Evolutionary conservation across 35 echinoderm and acorn worm species (phyloP).

Genomic region (Ophiothrix spiculata): DNA sequence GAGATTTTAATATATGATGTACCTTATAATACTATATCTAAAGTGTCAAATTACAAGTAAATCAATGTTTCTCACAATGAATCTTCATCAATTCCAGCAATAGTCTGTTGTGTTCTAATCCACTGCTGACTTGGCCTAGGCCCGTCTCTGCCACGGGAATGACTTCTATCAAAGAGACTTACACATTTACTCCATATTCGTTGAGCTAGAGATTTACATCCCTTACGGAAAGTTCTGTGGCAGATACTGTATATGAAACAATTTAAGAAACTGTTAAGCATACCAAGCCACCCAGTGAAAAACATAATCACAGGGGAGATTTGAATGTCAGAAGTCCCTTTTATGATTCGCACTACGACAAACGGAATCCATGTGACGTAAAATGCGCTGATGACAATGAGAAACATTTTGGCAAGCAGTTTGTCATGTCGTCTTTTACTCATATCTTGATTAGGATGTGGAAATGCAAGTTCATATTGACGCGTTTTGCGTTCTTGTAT

Average conservation of each 20-base stretch:
- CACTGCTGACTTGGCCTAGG: not conserved
- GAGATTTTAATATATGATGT: no score
- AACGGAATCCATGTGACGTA: conserved; percentile 92
- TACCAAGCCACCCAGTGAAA: conserved; percentile 70
- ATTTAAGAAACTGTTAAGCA: conserved; percentile 92
- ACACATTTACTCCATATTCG: not conserved
- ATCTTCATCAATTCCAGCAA: not conserved
- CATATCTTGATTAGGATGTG: conserved; percentile 22
- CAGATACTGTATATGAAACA: conserved; percentile 92
- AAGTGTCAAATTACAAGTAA: no score
- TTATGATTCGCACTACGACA: conserved; percentile 58
- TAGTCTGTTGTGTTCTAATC: not conserved
- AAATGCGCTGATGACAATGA: conserved; percentile 81
- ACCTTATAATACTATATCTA: no score
- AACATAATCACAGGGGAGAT: conserved; percentile 57
- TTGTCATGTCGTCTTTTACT: conserved; percentile 40
- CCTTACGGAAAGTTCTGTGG: conserved; percentile 66
- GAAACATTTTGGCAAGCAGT: conserved; percentile 85
- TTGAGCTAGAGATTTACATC: conserved; percentile 12
- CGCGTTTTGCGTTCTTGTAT: conserved; percentile 55
- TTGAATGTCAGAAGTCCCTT: conserved; percentile 33
- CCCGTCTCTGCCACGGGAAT: not conserved
- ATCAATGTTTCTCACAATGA: no score
- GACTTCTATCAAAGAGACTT: not conserved
- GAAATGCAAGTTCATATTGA: conserved; percentile 35